Conservation (phyloP, 1,140 invertebrate species). For the Nixonia krombeini region DNA sequence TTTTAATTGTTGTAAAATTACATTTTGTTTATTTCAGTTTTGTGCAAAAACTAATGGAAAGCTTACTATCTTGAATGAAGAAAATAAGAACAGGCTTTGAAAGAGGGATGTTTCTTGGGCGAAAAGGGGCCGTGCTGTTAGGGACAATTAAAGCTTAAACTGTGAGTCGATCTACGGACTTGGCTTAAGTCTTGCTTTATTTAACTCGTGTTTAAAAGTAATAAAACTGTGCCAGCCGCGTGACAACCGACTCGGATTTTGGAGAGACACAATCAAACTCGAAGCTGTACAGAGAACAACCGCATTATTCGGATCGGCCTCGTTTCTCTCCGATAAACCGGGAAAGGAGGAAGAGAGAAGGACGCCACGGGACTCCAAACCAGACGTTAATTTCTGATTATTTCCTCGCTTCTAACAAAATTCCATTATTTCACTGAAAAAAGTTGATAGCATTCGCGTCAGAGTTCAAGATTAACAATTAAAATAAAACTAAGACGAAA, state of each 20-base stretch:
- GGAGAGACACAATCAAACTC: constrained; percentile 37
- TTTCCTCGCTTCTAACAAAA: constrained; percentile 12
- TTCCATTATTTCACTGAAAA: constrained; percentile 5
- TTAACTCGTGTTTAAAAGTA: constrained; percentile 71
- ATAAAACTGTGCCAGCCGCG: constrained; percentile 56
- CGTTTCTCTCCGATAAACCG: constrained; percentile 26
- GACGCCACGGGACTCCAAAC: background rate
- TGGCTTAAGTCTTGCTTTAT: constrained; percentile 61
- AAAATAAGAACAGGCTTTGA: background rate
- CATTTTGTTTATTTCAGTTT: too few species aligned
- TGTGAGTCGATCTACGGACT: constrained; percentile 33
- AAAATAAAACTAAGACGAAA: too few species aligned
- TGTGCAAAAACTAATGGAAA: too few species aligned
- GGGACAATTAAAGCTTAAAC: constrained; percentile 43
- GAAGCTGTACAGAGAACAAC: constrained; percentile 46
- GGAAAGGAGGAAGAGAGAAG: constrained; percentile 24
- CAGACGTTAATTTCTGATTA: constrained; percentile 41
- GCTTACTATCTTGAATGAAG: background rate
- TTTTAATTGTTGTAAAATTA: too few species aligned
- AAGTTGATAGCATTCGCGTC: too few species aligned
- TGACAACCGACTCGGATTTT: constrained; percentile 29
- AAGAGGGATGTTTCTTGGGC: constrained; percentile 1
- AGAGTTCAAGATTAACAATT: too few species aligned
- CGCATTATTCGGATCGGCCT: constrained; percentile 38
- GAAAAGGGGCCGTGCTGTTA: background rate